phyloP scores from a whole-genome alignment of 2,888 invertebrate species.

The Troglohyphantes excavatus region DNA sequence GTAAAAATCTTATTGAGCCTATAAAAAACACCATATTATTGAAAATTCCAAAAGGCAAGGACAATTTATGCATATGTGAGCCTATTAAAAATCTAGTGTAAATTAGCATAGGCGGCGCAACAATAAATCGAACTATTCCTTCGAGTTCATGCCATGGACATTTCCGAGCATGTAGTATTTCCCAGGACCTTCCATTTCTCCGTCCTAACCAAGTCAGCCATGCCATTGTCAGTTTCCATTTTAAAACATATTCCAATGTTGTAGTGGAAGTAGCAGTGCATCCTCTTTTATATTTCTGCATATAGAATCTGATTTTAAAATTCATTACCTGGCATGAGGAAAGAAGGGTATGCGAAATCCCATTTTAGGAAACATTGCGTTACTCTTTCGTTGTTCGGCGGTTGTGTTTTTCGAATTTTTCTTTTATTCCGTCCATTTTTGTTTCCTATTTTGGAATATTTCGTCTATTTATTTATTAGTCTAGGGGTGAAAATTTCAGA shows the following conservation, averaged over 20 bases:
- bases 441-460: slow-evolving; percentile 14
- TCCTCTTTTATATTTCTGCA: slow-evolving; percentile 20
- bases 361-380: slow-evolving; percentile 36
- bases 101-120: background rate
- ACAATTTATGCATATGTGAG: too few relatives aligned
- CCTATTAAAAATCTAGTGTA: too few relatives aligned
- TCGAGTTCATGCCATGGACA: background rate
- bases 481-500: too few relatives aligned
- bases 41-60: too few relatives aligned
- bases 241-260: slow-evolving; percentile 11
- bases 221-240: slow-evolving; percentile 45
- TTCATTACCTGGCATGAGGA: slow-evolving; percentile 29
- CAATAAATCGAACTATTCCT: background rate
- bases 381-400: slow-evolving; percentile 16
- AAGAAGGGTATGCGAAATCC: slow-evolving; percentile 5
- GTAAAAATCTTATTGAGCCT: too few relatives aligned
- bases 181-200: background rate
- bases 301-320: slow-evolving; percentile 46
- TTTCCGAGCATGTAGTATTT: background rate
- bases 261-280: background rate
- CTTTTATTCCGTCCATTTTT: background rate
- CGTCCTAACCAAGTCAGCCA: slow-evolving; percentile 18
- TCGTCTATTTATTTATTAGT: slow-evolving; percentile 41
- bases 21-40: too few relatives aligned
- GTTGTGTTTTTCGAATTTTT: slow-evolving; percentile 23